These are phyloP conservation scores for Eospalax fontanierii DNA, from an alignment of 2,797 vertebrate genomes.

Conservation along the genomic window DNA sequence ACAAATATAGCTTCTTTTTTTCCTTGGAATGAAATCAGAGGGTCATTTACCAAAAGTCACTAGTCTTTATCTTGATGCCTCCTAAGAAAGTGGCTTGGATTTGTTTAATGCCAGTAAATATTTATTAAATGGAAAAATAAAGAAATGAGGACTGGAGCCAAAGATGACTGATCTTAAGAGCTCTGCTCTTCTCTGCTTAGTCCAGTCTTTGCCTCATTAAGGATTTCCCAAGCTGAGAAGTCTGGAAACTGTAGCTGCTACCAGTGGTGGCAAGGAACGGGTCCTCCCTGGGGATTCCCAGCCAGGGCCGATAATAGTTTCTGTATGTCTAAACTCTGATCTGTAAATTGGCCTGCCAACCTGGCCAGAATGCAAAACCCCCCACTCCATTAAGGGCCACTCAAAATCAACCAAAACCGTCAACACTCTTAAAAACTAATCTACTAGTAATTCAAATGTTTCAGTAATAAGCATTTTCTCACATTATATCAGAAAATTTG, in stretches of 20 bases:
- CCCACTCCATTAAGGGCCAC: slow-evolving; percentile 58
- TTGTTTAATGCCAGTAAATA: slow-evolving; percentile 30
- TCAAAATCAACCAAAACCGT: slow-evolving; percentile 69
- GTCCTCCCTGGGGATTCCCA: slow-evolving; percentile 56
- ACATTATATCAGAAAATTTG: slow-evolving; percentile 70
- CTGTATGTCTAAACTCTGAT: slow-evolving; percentile 34
- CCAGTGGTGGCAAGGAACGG: not conserved
- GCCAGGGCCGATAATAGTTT: slow-evolving; percentile 54
- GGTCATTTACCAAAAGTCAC: not conserved
- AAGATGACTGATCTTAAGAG: not conserved
- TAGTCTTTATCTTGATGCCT: not conserved
- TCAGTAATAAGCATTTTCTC: slow-evolving; percentile 62
- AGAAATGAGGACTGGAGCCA: slow-evolving; percentile 15
- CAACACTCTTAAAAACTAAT: slow-evolving; percentile 68
- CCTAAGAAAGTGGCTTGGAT: not conserved
- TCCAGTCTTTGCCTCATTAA: slow-evolving; percentile 37
- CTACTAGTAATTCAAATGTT: slow-evolving; percentile 69
- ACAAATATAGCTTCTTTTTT: slow-evolving; percentile 42
- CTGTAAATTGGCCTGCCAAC: slow-evolving; percentile 74
- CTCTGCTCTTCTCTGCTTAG: slow-evolving; percentile 16
- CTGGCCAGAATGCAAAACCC: slow-evolving; percentile 55
- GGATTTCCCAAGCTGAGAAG: slow-evolving; percentile 2
- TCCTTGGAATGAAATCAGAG: slow-evolving; percentile 27
- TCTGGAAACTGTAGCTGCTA: not conserved
- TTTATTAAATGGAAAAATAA: slow-evolving; percentile 54